Conservation (phyloP, 1,140 invertebrate genomes). For the Leucophenga varia region DNA sequence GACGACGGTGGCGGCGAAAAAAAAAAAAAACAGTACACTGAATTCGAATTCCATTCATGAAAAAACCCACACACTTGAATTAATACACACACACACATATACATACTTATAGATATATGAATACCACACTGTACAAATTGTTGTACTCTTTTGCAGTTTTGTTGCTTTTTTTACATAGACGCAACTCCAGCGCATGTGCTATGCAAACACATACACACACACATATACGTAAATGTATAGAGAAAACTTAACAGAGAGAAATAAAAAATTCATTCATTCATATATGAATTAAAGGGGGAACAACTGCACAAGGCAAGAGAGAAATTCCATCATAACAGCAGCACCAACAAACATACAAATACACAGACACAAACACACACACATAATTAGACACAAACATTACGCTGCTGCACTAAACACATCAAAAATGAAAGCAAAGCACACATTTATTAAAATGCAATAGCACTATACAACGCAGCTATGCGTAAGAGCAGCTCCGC, state of each 20-base stretch:
- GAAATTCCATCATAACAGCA: conserved; percentile 43
- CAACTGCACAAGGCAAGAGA: conserved; percentile 28
- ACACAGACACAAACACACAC: conserved; percentile 19
- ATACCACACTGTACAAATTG: no score
- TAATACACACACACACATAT: conserved; percentile 4
- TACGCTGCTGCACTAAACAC: no score
- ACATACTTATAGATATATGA: no score
- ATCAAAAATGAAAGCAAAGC: no score
- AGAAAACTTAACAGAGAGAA: no score
- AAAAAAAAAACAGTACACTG: conserved; percentile 51
- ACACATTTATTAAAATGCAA: no score
- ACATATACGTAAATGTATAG: conserved; percentile 8
- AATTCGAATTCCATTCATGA: conserved; percentile 56
- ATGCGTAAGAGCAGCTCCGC: conserved; percentile 25
- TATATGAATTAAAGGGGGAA: conserved; percentile 43
- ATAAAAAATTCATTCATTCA: conserved; percentile 48
- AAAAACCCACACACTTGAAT: conserved; percentile 40
- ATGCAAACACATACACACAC: conserved; percentile 19
- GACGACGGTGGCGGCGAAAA: conserved; percentile 34
- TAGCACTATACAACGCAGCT: conserved; percentile 18
- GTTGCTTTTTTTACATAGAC: conserved; percentile 10
- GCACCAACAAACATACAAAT: conserved; percentile 29
- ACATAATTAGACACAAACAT: background rate
- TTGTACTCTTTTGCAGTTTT: conserved; percentile 26
- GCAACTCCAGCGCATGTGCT: conserved; percentile 36